Base-by-base conservation (phyloP, 1,140 invertebrate genomes). In the Coptotermes formosanus region DNA sequence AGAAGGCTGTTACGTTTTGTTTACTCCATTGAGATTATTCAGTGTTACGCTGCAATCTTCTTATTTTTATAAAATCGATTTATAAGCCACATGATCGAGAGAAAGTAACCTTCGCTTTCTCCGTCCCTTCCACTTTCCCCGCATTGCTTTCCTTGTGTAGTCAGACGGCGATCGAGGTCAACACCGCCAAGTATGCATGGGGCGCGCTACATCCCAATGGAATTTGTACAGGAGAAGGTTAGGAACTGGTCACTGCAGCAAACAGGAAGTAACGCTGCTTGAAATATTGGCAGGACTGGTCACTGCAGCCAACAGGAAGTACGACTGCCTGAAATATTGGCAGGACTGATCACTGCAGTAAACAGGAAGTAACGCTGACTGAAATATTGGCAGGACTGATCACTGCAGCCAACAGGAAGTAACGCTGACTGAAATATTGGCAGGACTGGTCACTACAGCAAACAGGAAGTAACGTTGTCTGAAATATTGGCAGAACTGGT, bases 21-120 rank as follows among this genome's bases (percentile, higher is more conserved):
- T 30, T 75, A n/a, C 64, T 75, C 14, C 25, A 30, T 30, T 3
- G 4, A n/a, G 64, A 75, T 75, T 75, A 75, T 75, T 75, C 64
- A 30, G 64, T 75, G n/a, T 75, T 75, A 75, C 64, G 64, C 64
- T 75, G 25, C 64, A 30, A 25, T 75, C n/a, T 30, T 75, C 3
- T 55, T 55, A 55, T 55, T 21, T 38, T 75, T 75, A 75, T 38
- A 75, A 75, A 75, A 75, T 75, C 64, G 64, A 75, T 75, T 75
- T 75, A 75, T 75, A 75, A 75, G 16, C 25, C 64, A 75, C 64
- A 75, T 12, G 64, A 75, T 75, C 9, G 7, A 14, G 64, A 75
- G 64, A 75, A 75, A 75, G 64, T 75, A 30, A 75, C 64, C 25
- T 25, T 75, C 25, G 14, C 64, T 30, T 25, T 75, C 64, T 25